Evolutionary conservation across 2,113 vertebrate genomes (phyloP).

Genomic region (Oryzias melastigma): DNA sequence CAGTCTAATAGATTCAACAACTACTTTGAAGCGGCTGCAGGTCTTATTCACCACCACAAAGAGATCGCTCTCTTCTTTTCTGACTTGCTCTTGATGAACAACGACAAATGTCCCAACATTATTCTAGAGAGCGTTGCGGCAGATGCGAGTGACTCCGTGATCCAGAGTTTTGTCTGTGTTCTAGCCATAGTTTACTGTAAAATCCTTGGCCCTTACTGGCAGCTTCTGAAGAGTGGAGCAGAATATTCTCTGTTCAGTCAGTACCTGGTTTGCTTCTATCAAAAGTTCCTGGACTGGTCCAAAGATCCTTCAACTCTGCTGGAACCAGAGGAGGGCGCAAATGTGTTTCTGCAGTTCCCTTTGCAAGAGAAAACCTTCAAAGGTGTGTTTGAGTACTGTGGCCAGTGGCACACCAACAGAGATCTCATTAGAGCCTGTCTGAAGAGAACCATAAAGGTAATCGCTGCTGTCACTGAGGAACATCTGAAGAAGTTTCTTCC

Average conservation of each 20-base stretch:
- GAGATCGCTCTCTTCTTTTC: conserved; percentile 75
- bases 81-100: conserved; percentile 62
- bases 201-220: conserved; percentile 78
- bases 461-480: conserved; percentile 65
- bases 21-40: conserved; percentile 76
- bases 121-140: conserved; percentile 72
- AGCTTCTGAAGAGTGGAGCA: conserved; percentile 74
- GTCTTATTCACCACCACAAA: conserved; percentile 74
- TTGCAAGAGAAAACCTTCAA: conserved; percentile 69
- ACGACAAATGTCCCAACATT: conserved; percentile 57
- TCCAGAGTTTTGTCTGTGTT: conserved; percentile 76
- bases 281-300: conserved; percentile 75
- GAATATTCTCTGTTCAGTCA: conserved; percentile 67
- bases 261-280: conserved; percentile 71
- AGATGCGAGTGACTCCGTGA: conserved; percentile 66
- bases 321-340: conserved; percentile 57
- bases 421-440: conserved; percentile 70
- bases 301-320: conserved; percentile 66
- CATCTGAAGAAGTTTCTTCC: conserved; percentile 76
- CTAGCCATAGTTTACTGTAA: conserved; percentile 77
- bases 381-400: conserved; percentile 71
- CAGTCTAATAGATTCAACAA: conserved; percentile 60
- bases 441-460: conserved; percentile 67
- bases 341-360: conserved; percentile 73
- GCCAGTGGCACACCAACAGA: conserved; percentile 65